A percentile compares a stretch with the other conserved stretches of the same genome.
Conservation (phyloP, 2,888 invertebrate genomes). For the Caradrina kadenii region DNA sequence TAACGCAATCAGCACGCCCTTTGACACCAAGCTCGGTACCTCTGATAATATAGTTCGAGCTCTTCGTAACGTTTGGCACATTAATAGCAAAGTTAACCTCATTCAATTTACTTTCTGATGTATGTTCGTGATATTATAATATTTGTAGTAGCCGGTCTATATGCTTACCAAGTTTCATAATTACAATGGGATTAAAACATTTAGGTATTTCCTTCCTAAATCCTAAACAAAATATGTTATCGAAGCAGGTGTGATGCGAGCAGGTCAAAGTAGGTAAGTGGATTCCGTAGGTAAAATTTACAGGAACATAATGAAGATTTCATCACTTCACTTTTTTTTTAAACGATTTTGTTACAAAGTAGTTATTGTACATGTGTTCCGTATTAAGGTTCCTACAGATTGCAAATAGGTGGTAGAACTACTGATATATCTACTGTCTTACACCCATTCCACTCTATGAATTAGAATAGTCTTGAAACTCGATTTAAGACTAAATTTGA, state of each 20-base stretch:
- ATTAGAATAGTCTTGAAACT: no score
- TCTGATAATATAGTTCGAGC: slow-evolving; percentile 69
- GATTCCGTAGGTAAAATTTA: background rate
- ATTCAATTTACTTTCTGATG: slow-evolving; percentile 44
- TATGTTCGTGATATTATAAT: slow-evolving; percentile 13
- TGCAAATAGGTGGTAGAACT: no score
- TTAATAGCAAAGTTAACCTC: slow-evolving; percentile 57
- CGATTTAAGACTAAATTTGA: no score
- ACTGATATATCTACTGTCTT: no score
- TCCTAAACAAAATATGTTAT: no score
- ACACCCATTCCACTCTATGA: no score
- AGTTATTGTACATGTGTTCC: no score
- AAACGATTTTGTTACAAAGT: no score
- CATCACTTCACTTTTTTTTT: background rate
- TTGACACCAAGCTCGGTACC: slow-evolving; percentile 78
- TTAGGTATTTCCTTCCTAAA: background rate
- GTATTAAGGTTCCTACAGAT: no score
- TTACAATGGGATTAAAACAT: background rate
- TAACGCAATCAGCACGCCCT: slow-evolving; percentile 83
- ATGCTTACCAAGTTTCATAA: background rate
- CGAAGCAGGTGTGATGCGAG: background rate
- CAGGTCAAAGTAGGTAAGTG: background rate
- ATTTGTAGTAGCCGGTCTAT: background rate
- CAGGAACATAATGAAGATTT: background rate
- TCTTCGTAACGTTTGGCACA: slow-evolving; percentile 64